A percentile compares a stretch with the other conserved stretches of the same genome.
These are phyloP conservation scores for Scolopax bukidnonensis DNA, from an alignment of 2,797 vertebrate species.

Conservation along the genomic window DNA sequence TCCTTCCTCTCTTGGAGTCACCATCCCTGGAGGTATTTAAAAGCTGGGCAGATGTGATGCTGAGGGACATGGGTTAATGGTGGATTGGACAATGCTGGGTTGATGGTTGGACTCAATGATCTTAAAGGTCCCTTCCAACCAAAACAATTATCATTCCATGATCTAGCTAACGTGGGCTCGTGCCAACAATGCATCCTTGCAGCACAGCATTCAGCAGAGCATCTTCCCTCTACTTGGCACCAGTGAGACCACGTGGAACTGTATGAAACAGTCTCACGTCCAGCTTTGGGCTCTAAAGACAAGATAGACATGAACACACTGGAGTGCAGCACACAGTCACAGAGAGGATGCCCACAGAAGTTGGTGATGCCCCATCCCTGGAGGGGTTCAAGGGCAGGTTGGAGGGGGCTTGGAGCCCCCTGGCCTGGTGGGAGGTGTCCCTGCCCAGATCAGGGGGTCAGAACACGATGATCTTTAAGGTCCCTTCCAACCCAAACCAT, in stretches of 20 bases:
- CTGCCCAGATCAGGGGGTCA: too few species aligned
- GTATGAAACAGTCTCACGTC: not conserved
- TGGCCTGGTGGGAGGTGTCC: too few species aligned
- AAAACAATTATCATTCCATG: not conserved
- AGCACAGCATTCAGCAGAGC: not conserved
- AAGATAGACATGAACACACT: accelerated
- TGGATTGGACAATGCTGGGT: not conserved
- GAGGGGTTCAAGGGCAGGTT: too few species aligned
- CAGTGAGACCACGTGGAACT: accelerated
- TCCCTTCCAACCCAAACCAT: too few species aligned
- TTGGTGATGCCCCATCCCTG: too few species aligned
- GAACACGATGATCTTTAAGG: too few species aligned
- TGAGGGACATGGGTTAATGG: not conserved
- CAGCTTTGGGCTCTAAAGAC: not conserved
- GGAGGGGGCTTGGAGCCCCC: too few species aligned
- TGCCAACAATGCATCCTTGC: accelerated
- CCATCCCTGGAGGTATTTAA: not conserved
- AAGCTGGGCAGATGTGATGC: not conserved
- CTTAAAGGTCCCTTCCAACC: not conserved
- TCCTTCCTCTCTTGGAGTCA: not conserved
- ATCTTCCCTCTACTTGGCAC: accelerated
- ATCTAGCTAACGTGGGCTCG: not conserved
- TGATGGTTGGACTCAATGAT: not conserved
- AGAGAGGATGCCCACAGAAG: too few species aligned
- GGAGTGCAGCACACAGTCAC: accelerated